Evolutionary conservation across 2,113 vertebrate genomes (phyloP).

Genomic region (Gulo gulo): DNA sequence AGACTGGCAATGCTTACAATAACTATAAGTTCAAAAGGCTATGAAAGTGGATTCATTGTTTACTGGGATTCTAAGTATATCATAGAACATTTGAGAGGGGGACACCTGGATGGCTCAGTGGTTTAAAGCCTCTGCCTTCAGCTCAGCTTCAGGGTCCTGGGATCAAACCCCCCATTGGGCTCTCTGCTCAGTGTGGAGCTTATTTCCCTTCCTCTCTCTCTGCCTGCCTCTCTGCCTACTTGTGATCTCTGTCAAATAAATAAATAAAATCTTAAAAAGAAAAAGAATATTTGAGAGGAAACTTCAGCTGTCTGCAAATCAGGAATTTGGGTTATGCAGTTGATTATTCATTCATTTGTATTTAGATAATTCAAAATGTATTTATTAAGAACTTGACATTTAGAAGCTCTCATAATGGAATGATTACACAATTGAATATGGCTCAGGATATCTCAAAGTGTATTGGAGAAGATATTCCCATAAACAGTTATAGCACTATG

Average conservation of each 20-base stretch:
- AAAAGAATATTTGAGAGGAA: not conserved
- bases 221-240: too few species aligned
- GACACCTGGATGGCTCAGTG: too few species aligned
- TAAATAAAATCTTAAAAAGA: too few species aligned
- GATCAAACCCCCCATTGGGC: too few species aligned
- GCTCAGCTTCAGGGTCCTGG: too few species aligned
- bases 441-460: not conserved
- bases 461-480: not conserved
- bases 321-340: not conserved
- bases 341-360: not conserved
- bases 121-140: too few species aligned
- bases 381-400: not conserved
- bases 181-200: too few species aligned
- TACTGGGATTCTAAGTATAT: not conserved
- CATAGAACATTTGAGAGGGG: not conserved
- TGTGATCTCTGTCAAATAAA: too few species aligned
- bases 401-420: not conserved
- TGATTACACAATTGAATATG: not conserved
- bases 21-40: not conserved
- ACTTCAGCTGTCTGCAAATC: not conserved
- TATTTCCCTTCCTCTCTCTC: too few species aligned
- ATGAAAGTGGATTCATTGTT: not conserved
- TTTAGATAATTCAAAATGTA: not conserved
- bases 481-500: too few species aligned
- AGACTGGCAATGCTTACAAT: not conserved